Evolutionary conservation across 2,797 vertebrate species (phyloP).

Genomic region (Arrhamphus sclerolepis): DNA sequence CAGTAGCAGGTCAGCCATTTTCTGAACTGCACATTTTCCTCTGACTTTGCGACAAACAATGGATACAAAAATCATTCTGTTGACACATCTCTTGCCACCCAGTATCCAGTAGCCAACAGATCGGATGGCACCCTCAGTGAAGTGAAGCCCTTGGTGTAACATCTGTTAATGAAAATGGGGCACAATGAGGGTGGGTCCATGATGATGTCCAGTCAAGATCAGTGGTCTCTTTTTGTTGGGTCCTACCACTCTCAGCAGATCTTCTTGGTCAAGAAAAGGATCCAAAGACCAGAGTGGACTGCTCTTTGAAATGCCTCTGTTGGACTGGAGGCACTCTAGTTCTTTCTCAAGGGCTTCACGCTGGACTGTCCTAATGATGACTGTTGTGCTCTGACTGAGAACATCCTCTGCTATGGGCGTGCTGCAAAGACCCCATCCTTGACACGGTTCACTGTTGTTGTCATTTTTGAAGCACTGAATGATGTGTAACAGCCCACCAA

Average conservation of each 20-base stretch:
- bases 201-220: not conserved
- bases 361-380: not conserved
- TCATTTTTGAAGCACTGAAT: not conserved
- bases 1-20: not conserved
- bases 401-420: not conserved
- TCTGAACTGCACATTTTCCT: not conserved
- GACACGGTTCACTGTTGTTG: not conserved
- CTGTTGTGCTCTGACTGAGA: not conserved
- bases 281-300: not conserved
- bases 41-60: not conserved
- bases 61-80: not conserved
- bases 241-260: not conserved
- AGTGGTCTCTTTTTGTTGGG: not conserved
- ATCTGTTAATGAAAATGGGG: not conserved
- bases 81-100: not conserved
- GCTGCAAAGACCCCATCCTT: not conserved
- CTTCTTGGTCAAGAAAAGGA: not conserved
- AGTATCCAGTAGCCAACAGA: not conserved
- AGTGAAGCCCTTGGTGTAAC: not conserved
- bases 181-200: not conserved
- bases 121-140: not conserved
- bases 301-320: not conserved
- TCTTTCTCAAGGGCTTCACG: not conserved
- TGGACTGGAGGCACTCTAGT: not conserved
- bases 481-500: not conserved